Base-by-base conservation (phyloP, 2,113 vertebrate genomes). In the Poicephalus gulielmi region DNA sequence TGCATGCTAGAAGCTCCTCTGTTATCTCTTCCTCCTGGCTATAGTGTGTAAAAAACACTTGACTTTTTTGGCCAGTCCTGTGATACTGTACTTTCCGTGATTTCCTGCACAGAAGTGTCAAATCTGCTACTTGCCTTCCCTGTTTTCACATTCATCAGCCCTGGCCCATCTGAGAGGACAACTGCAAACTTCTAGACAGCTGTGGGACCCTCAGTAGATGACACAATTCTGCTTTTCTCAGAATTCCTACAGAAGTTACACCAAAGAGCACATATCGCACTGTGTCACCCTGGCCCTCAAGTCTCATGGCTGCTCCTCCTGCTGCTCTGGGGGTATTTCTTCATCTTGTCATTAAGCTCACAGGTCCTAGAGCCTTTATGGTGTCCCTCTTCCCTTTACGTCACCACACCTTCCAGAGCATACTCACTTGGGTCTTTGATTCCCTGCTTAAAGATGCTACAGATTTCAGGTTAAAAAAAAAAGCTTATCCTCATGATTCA, bases 231-330 rank as follows among this genome's bases (percentile, higher is more conserved):
- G 16, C 23, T 74, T n/a, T 88, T 39, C 17, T 78, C 35, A 75
- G 55, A 28, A 9, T 23, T 57, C 19, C 44, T 50, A 9, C 28
- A 33, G 49, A 71, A 11, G 6, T 16, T 66, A 11, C 11, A 50
- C 13, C 2, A 4, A 85, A 14, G 3, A 30, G 7, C 0, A 2
- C 5, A 6, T 3, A 23, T 41, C 0, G 0, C 55, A 41, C 4
- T 18, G 37, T 35, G 15, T 16, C 85, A 5, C 6, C 11, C 24
- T 44, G 17, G 9, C 10, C 10, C 22, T 24, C 6, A 60, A 41
- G 49, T 50, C 6, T 92, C 9, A 20, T 0, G 7, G 2, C 18
- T 71, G 12, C 4, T 83, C 6, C 18, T 10, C 82, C 44, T 85
- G 41, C 60, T 88, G 82, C 31, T 67, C 31, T 63, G 41, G 9